Base-by-base conservation (phyloP, 2,113 vertebrate species). In the Vireo altiloquus region DNA sequence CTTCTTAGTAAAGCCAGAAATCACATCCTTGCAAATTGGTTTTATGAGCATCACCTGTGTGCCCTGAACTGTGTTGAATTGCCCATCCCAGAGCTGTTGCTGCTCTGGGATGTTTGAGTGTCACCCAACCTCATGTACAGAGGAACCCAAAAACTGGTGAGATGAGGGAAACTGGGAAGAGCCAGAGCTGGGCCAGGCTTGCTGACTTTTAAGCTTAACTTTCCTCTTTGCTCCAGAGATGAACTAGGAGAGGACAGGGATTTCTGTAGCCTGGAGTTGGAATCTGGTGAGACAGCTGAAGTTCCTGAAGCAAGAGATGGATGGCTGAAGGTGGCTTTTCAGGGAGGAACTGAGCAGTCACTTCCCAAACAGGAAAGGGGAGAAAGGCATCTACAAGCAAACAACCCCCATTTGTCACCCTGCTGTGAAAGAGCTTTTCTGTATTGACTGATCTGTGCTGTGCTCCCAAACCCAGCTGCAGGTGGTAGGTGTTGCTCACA, bases 281-380 rank as follows among this genome's bases (percentile, higher is more conserved):
- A 33, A 22, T 54, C 12, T 76, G 52, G 17, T 8, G 28, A 40
- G 17, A 40, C 25, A 77, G 11, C 2, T 39, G 44, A 30, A 52
- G 35, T 50, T 89, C 35, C 49, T 84, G 69, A 37, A 91, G 39
- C 23, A 47, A 57, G 61, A 60, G 14, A 6, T 44, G 20, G 24
- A 27, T 74, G 56, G 11, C 35, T 78, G 70, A 61, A 80, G 42
- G 33, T 9, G 22, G 9, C 13, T 50, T 2, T 71, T 30, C 1
- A 4, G 7, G 19, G 24, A 50, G 47, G 9, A 68, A 6, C 37
- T 28, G 35, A 3, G 7, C 49, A 31, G 33, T 44, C 0, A 0
- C 30, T 70, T 83, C 74, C 24, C 35, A 33, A 46, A 65, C 18
- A 28, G 20, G 52, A 23, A 6, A 16, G 6, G 42, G 47, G 13